Conservation (phyloP, 2,797 vertebrate genomes). For the Syncerus caffer region DNA sequence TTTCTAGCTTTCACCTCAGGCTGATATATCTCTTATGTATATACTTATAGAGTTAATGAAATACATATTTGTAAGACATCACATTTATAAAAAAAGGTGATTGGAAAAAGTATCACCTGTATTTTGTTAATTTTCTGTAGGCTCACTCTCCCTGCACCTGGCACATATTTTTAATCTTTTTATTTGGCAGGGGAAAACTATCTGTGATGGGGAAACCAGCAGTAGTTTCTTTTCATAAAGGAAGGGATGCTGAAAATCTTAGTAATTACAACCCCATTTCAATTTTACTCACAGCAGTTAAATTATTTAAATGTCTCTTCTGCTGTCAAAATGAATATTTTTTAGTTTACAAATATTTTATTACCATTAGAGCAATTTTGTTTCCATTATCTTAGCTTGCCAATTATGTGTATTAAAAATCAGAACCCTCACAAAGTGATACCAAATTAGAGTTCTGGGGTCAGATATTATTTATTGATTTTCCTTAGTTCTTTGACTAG, state of each 20-base stretch:
- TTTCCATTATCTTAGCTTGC: slow-evolving; percentile 77
- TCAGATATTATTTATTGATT: slow-evolving; percentile 72
- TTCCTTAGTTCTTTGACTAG: slow-evolving; percentile 66
- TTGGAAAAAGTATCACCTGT: slow-evolving; percentile 64
- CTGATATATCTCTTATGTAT: slow-evolving; percentile 11
- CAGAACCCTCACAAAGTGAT: slow-evolving; percentile 70
- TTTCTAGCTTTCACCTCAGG: slow-evolving; percentile 50
- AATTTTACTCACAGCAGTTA: slow-evolving; percentile 80
- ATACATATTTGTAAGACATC: slow-evolving; percentile 65
- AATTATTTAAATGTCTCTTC: slow-evolving; percentile 81
- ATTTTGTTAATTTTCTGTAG: slow-evolving; percentile 76
- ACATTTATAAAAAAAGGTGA: slow-evolving; percentile 74
- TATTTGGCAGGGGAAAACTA: slow-evolving; percentile 71
- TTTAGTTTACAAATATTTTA: slow-evolving; percentile 84
- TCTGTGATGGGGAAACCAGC: slow-evolving; percentile 62
- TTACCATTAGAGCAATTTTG: slow-evolving; percentile 76
- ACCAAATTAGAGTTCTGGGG: slow-evolving; percentile 62
- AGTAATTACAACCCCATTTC: slow-evolving; percentile 81
- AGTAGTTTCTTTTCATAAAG: slow-evolving; percentile 73
- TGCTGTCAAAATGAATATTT: slow-evolving; percentile 77
- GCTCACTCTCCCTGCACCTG: slow-evolving; percentile 74
- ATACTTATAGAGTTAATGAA: slow-evolving; percentile 67
- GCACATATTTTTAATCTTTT: slow-evolving; percentile 73
- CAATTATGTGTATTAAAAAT: slow-evolving; percentile 79
- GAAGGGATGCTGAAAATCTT: slow-evolving; percentile 74